Percentiles rank a stretch among this genome's conserved stretches.
These are phyloP conservation scores for Rhopalosiphum padi DNA, from an alignment of 1,140 invertebrate species.

Conservation along the genomic window DNA sequence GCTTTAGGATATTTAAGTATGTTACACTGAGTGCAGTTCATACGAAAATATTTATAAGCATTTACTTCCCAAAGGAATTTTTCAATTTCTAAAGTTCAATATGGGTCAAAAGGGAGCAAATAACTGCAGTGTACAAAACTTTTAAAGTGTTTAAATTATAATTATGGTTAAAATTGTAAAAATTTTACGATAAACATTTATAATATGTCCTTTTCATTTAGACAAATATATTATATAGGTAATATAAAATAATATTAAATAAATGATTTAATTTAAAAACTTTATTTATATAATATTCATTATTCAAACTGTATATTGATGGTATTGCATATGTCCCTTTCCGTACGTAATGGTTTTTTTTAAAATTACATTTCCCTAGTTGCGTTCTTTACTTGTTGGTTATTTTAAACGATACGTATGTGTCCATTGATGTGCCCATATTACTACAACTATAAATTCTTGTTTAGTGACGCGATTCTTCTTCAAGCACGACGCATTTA, in stretches of 20 bases:
- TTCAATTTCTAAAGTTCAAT: background rate
- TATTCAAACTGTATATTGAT: background rate
- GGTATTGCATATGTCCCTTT: background rate
- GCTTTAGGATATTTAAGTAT: background rate
- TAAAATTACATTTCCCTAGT: background rate
- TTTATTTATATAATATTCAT: background rate
- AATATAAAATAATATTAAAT: background rate
- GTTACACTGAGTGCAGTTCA: background rate
- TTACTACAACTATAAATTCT: constrained; percentile 19
- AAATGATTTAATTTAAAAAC: background rate
- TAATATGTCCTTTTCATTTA: background rate
- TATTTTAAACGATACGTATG: background rate
- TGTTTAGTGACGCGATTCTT: background rate
- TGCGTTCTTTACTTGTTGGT: background rate
- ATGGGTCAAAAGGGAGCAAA: background rate
- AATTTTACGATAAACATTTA: background rate
- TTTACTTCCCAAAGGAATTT: background rate
- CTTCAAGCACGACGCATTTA: background rate
- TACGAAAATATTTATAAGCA: background rate
- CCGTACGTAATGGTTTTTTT: background rate
- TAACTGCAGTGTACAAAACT: background rate
- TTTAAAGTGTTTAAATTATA: background rate
- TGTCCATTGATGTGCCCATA: background rate
- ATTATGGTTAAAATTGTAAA: background rate
- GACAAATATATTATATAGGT: background rate